Conservation (phyloP, 92 coral and sea anemone species). For the Hydrozoanthus gracilis region DNA sequence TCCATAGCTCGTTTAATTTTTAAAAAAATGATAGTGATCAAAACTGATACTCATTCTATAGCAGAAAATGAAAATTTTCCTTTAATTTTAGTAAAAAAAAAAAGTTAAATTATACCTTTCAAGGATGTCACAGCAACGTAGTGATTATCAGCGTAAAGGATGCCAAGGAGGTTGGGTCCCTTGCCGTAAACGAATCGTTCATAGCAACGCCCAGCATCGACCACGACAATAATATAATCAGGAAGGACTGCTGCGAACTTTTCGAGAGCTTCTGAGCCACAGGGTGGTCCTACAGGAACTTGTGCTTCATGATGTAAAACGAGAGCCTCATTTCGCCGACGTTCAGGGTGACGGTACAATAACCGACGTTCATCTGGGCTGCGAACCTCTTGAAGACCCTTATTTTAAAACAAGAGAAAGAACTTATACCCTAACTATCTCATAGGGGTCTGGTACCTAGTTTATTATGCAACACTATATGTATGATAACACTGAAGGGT, state of each 20-base stretch:
- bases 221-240: neutral
- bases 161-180: neutral
- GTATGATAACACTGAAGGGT: too few species aligned
- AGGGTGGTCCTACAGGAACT: neutral
- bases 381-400: too few species aligned
- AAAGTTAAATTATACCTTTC: neutral
- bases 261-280: neutral
- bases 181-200: neutral
- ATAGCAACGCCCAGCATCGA: slow-evolving; percentile 5
- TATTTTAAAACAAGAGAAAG: too few species aligned
- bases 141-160: neutral
- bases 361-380: neutral
- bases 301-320: neutral
- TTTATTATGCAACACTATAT: too few species aligned
- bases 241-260: neutral
- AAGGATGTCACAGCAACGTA: neutral
- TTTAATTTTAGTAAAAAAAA: neutral
- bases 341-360: neutral
- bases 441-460: too few species aligned
- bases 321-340: neutral
- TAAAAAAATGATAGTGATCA: too few species aligned
- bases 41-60: too few species aligned
- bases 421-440: too few species aligned
- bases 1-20: neutral
- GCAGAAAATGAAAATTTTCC: too few species aligned